Base-by-base conservation (phyloP, 2,888 invertebrate species). In the Orgyia antiqua region DNA sequence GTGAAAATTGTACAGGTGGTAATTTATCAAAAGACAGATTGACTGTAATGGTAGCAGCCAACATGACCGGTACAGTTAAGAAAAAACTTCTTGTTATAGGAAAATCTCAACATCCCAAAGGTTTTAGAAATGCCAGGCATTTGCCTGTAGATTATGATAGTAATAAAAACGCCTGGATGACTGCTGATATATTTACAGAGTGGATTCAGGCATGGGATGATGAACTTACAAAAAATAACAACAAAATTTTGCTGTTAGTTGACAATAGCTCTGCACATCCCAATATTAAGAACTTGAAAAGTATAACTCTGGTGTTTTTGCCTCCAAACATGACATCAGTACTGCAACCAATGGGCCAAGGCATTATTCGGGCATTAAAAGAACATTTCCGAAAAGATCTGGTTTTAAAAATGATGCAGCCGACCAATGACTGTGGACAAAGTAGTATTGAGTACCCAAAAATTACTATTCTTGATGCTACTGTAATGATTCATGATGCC, bases 331-430 rank as follows among this genome's bases (percentile, higher is more conserved):
- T 20, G 10, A 39, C 36, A 39, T 39, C 30, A 25, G 33, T 39
- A 10, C 31, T 36, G 19, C 19, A 15, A 26, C 35, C 34, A 17
- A 41, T 41, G 41, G 35, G 35, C 27, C 37, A 41, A 32, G 41
- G 41, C 13, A 35, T 38, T 1, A 35, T 35, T 30, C 32, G 31
- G 35, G 30, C 32, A 23, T 33, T 38, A 10, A 30, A 42, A 42
- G 1, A 33, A 26, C 24, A 36, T 30, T 39, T 36, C 31, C 27
- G 34, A 26, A 39, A 39, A 32, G 30, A 36, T 17, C 29, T 34
- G 59, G 61, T 45, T 67, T 66, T 36, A 56, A 45, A 33, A 49
- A 40, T 32, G 30, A 29, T 33, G 15, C 11, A 25, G 10, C 17
- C 10, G 11, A 27, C 30, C 10, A 28, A 36, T 10, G 31, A 15